Evolutionary conservation across 1,140 invertebrate genomes (phyloP).

Genomic region (Cyclargus thomasi): DNA sequence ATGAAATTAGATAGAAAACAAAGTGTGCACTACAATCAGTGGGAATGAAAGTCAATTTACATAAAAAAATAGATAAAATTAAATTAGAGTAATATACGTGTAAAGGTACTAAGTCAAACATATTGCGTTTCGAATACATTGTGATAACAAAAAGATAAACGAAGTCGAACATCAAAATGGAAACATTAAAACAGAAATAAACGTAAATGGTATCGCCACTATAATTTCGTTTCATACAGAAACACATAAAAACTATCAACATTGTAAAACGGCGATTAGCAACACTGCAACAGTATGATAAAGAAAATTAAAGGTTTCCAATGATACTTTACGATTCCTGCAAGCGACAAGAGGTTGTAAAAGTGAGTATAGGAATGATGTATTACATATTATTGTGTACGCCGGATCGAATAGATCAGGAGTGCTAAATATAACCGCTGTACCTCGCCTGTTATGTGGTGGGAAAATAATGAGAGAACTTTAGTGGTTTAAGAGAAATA

Average conservation of each 20-base stretch:
- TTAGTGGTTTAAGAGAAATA: neutral
- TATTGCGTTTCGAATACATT: slow-evolving; percentile 2
- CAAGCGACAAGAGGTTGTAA: slow-evolving; percentile 60
- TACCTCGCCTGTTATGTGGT: neutral
- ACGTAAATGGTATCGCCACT: slow-evolving; percentile 22
- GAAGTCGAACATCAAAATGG: slow-evolving; percentile 17
- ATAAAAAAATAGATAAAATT: too few relatives aligned
- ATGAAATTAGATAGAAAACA: too few relatives aligned
- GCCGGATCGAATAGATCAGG: neutral
- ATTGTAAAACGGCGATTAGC: slow-evolving; percentile 51
- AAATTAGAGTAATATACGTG: neutral
- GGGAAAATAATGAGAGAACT: neutral
- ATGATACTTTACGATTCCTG: slow-evolving; percentile 64
- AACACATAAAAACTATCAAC: slow-evolving; percentile 38
- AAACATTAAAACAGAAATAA: slow-evolving; percentile 19
- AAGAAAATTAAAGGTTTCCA: slow-evolving; percentile 70
- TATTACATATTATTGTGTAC: slow-evolving; percentile 28
- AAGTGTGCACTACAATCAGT: too few relatives aligned
- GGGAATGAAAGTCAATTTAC: too few relatives aligned
- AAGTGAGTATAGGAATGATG: slow-evolving; percentile 45
- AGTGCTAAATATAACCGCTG: neutral
- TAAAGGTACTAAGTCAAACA: neutral
- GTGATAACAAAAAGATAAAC: slow-evolving; percentile 7
- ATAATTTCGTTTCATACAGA: slow-evolving; percentile 22
- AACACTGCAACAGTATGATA: slow-evolving; percentile 66